These are phyloP conservation scores for Drosophila yakuba DNA, from an alignment of 1,140 invertebrate genomes.

Conservation along the genomic window DNA sequence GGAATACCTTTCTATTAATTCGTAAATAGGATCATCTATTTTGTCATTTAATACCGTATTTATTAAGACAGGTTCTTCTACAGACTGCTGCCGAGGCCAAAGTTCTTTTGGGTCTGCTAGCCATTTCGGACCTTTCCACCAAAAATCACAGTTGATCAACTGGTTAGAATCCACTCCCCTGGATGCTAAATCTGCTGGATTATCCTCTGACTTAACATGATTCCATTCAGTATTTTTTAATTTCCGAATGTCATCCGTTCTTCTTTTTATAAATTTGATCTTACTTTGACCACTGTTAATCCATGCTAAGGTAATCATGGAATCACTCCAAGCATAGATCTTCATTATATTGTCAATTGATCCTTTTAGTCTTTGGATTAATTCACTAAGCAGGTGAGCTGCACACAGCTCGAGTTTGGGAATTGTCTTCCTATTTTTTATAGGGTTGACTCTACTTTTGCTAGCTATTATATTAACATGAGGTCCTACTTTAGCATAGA, in stretches of 20 bases:
- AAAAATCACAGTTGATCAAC: neutral
- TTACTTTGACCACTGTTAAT: slow-evolving; percentile 1
- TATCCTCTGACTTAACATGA: neutral
- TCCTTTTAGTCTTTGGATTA: neutral
- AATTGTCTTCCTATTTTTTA: slow-evolving; percentile 7
- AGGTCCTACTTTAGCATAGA: too few relatives aligned
- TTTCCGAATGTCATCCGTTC: slow-evolving; percentile 10
- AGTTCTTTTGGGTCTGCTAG: neutral
- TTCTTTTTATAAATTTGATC: neutral
- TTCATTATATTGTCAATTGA: neutral
- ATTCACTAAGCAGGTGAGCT: slow-evolving; percentile 1
- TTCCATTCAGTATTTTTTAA: slow-evolving; percentile 5
- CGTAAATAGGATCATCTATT: slow-evolving; percentile 2
- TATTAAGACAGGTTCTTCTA: neutral
- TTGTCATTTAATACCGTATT: neutral
- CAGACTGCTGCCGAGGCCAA: neutral
- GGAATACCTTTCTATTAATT: slow-evolving; percentile 2
- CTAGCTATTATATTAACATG: too few relatives aligned
- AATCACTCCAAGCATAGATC: slow-evolving; percentile 6
- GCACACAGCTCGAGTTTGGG: neutral
- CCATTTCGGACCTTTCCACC: slow-evolving; percentile 10
- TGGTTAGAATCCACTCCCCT: neutral
- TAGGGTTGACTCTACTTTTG: neutral
- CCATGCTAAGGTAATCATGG: neutral
- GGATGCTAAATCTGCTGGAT: neutral